Evolutionary conservation across 2,888 invertebrate genomes (phyloP).

Genomic region (Cantharis lateralis): DNA sequence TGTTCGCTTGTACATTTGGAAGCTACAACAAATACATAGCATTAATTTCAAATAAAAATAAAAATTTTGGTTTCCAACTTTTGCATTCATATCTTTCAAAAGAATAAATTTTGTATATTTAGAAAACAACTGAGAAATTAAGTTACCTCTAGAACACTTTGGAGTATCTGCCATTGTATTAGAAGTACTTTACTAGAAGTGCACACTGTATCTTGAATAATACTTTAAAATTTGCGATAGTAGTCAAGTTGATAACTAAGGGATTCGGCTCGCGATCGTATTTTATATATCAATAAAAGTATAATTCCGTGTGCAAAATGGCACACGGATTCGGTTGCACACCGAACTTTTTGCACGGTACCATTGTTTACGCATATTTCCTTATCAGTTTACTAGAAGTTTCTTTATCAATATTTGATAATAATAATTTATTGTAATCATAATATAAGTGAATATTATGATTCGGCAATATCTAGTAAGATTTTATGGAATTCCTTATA

Average conservation of each 20-base stretch:
- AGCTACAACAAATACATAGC: background rate
- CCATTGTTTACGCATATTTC: background rate
- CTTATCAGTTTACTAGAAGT: background rate
- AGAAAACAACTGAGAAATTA: no score
- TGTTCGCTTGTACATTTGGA: no score
- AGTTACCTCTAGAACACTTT: background rate
- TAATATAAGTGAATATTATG: no score
- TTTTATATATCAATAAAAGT: background rate
- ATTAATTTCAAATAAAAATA: no score
- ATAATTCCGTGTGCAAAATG: constrained; percentile 3
- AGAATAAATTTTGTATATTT: no score
- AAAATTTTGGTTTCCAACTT: no score
- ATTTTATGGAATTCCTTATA: no score
- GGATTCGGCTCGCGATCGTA: background rate
- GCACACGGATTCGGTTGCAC: background rate
- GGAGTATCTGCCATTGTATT: background rate
- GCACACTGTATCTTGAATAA: background rate
- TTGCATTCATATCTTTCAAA: no score
- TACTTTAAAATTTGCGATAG: background rate
- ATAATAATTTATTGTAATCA: no score
- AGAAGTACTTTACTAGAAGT: background rate
- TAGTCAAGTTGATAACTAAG: background rate
- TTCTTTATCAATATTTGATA: background rate
- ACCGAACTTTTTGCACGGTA: background rate
- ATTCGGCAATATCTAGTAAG: no score